A percentile compares a stretch with the other conserved stretches of the same genome.
These are phyloP conservation scores for Microplitis deprimator DNA, from an alignment of 2,888 invertebrate genomes.

Conservation along the genomic window DNA sequence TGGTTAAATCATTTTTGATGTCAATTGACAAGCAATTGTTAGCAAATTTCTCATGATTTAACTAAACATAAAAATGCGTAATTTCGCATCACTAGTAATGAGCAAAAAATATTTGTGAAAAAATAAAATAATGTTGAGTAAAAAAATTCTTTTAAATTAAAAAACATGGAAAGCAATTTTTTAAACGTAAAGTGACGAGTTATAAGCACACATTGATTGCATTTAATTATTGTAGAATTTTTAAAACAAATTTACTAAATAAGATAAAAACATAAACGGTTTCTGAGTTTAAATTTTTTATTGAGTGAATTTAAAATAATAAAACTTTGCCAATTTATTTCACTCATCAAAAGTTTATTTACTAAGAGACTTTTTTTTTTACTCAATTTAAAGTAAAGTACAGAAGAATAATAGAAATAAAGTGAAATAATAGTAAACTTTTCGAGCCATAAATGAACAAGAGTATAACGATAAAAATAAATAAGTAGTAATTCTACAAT, in stretches of 20 bases:
- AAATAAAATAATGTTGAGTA: too few species aligned
- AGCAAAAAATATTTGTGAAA: too few species aligned
- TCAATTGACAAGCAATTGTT: too few species aligned
- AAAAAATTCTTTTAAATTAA: background rate
- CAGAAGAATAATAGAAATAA: background rate
- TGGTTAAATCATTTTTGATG: too few species aligned
- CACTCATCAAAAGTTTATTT: background rate
- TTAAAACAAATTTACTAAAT: background rate
- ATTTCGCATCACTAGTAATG: too few species aligned
- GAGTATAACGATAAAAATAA: background rate
- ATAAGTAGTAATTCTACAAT: slow-evolving; percentile 3
- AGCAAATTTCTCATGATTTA: too few species aligned
- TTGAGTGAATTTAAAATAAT: background rate
- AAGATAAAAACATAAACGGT: background rate
- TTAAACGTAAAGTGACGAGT: background rate
- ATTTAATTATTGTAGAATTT: background rate
- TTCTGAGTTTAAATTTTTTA: background rate
- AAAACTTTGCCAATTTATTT: background rate
- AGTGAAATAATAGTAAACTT: background rate
- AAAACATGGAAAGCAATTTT: background rate
- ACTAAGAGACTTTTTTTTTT: background rate
- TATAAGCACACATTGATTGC: background rate
- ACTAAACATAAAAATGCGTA: too few species aligned
- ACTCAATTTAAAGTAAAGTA: background rate
- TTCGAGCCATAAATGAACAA: background rate